Percentiles rank a stretch among this genome's conserved stretches.
phyloP scores from a whole-genome alignment of 2,113 vertebrate genomes.

The Calypte anna region DNA sequence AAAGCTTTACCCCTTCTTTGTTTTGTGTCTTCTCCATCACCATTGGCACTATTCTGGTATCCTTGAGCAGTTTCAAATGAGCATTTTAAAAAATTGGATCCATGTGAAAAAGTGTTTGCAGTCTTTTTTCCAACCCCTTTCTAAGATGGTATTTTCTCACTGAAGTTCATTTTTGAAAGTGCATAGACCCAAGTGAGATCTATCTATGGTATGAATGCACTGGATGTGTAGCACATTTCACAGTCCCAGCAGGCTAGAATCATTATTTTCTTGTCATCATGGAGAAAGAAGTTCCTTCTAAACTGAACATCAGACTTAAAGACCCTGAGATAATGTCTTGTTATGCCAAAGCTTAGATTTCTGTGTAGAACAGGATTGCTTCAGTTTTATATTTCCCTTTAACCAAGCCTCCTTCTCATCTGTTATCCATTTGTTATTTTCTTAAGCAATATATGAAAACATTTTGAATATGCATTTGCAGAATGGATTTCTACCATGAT shows the following conservation, averaged over 20 bases:
- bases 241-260: neutral
- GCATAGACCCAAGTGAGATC: neutral
- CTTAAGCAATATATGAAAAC: neutral
- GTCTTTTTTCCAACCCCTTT: neutral
- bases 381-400: neutral
- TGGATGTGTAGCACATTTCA: neutral
- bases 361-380: neutral
- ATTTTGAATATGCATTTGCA: neutral
- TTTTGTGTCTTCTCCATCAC: neutral
- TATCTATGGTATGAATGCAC: neutral
- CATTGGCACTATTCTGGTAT: neutral
- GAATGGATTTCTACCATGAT: neutral
- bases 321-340: neutral
- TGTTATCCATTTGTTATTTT: neutral
- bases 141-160: neutral
- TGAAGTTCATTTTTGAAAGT: neutral
- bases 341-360: neutral
- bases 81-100: rapidly evolving
- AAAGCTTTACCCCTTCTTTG: neutral
- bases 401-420: neutral
- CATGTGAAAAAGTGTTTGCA: neutral
- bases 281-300: neutral
- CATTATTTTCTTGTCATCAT: neutral
- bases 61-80: neutral
- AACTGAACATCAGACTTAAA: neutral